Evolutionary conservation across 2,888 invertebrate genomes (phyloP), one percentile per base, ranked within the genome.

Genomic region (Eupeodes latifasciatus): DNA sequence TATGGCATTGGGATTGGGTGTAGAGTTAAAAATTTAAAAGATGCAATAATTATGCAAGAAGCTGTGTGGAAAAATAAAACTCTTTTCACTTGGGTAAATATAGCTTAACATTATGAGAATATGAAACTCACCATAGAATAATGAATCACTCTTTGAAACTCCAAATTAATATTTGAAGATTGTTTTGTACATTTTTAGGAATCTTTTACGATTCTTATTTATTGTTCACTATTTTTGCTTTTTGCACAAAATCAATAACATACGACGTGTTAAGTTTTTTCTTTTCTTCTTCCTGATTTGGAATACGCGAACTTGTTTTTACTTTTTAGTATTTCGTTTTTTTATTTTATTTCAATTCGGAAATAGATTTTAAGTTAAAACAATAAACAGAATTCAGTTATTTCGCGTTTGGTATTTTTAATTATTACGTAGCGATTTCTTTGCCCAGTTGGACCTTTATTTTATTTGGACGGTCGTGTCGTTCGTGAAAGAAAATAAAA

Each of bases 211-310:
- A 66, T 66, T 27, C 27, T 27, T 44, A 19, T 34, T 71, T 47
- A 61, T 27, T 36, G 40, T 75, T 69, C 83, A 71, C 71, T 55
- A n/a, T 71, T 71, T 66, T 71, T 55, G 40, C 71, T 71, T 71
- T 66, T 71, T 55, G 40, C 71, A 71, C 55, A 71, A 71, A 71
- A 71, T 71, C 71, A 71, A 71, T 71, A 71, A 55, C 66, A 71
- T 71, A 71, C 61, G 51, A 51, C 66, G 66, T 66, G 71, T 71
- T 12, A 36, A 40, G 51, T 69, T 16, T 51, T 66, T 55, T n/a
- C 7, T 51, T 76, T 67, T 36, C 36, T 51, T 51, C 11, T 44
- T 62, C 27, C 57, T 27, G 57, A 12, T 16, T 49, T 34, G 10
- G 53, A 27, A 47, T 36, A 67, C 64, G 16, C 16, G 16, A 79